These are phyloP conservation scores for Andrena bicolor DNA, from an alignment of 2,888 invertebrate genomes.

Conservation along the genomic window DNA sequence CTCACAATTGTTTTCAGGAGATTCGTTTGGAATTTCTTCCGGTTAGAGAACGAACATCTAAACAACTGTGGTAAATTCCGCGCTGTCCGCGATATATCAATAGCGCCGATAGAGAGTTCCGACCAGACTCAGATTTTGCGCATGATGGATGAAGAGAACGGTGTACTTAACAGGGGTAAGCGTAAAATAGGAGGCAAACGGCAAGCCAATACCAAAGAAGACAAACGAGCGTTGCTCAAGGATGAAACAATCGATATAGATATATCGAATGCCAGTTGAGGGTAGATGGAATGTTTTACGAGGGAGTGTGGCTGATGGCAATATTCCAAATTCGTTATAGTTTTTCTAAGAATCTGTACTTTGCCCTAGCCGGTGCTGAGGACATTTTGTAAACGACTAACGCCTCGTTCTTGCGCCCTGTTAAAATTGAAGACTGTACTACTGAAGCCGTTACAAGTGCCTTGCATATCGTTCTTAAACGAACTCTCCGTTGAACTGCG, in stretches of 20 bases:
- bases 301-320: background rate
- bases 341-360: conserved; percentile 10
- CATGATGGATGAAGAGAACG: conserved; percentile 98
- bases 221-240: conserved; percentile 85
- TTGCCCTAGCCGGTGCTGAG: background rate
- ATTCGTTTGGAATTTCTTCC: conserved; percentile 99
- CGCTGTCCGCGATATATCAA: conserved; percentile 98
- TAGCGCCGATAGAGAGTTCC: conserved; percentile 96
- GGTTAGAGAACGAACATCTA: conserved; percentile 99
- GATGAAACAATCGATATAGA: conserved; percentile 83
- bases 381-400: conserved; percentile 32
- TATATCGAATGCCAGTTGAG: conserved; percentile 82
- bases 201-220: conserved; percentile 83
- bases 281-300: conserved; percentile 28
- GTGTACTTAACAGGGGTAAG: conserved; percentile 91
- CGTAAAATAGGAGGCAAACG: conserved; percentile 85
- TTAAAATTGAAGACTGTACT: conserved; percentile 43
- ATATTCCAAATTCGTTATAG: conserved; percentile 27
- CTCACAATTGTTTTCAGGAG: conserved; percentile 87
- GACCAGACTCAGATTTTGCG: conserved; percentile 95
- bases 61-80: conserved; percentile 99
- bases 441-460: conserved; percentile 49
- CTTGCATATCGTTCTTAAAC: conserved; percentile 49
- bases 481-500: conserved; percentile 29
- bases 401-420: conserved; percentile 7